Percentiles rank a stretch among this genome's conserved stretches.
Conservation (phyloP, 2,888 invertebrate genomes). For the Aleiodes testaceus region DNA sequence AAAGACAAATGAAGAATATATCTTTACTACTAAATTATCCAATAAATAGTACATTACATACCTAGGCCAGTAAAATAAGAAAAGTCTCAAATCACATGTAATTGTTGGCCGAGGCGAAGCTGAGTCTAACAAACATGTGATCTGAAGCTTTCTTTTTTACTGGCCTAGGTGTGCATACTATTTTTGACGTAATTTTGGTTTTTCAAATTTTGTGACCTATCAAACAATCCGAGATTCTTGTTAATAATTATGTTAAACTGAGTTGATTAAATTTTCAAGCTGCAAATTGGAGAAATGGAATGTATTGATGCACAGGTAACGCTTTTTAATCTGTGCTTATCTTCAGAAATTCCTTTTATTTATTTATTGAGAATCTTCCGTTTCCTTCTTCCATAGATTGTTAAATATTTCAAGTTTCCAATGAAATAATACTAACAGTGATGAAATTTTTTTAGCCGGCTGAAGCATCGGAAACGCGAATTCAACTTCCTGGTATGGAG, state of each 20-base stretch:
- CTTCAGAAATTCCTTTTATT: too few species aligned
- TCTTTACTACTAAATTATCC: too few species aligned
- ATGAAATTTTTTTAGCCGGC: constrained; percentile 77
- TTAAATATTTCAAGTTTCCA: not conserved
- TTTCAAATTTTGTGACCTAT: not conserved
- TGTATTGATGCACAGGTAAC: constrained; percentile 82
- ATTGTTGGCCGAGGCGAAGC: too few species aligned
- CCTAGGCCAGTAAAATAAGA: too few species aligned
- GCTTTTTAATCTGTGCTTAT: constrained; percentile 34
- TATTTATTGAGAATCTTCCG: not conserved
- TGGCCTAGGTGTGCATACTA: too few species aligned
- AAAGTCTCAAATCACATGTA: too few species aligned
- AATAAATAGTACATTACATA: too few species aligned
- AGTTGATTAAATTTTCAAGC: constrained; percentile 74
- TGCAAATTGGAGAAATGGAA: constrained; percentile 76
- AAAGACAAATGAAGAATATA: too few species aligned
- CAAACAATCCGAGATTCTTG: not conserved
- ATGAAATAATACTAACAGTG: not conserved
- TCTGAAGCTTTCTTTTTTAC: too few species aligned
- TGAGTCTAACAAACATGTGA: too few species aligned
- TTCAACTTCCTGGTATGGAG: constrained; percentile 82
- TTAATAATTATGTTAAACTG: constrained; percentile 41
- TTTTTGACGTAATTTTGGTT: not conserved
- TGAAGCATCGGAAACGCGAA: constrained; percentile 86
- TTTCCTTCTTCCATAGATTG: constrained; percentile 36